These are phyloP conservation scores for Lepidurus packardi DNA, from an alignment of 1,140 invertebrate genomes.

Conservation along the genomic window DNA sequence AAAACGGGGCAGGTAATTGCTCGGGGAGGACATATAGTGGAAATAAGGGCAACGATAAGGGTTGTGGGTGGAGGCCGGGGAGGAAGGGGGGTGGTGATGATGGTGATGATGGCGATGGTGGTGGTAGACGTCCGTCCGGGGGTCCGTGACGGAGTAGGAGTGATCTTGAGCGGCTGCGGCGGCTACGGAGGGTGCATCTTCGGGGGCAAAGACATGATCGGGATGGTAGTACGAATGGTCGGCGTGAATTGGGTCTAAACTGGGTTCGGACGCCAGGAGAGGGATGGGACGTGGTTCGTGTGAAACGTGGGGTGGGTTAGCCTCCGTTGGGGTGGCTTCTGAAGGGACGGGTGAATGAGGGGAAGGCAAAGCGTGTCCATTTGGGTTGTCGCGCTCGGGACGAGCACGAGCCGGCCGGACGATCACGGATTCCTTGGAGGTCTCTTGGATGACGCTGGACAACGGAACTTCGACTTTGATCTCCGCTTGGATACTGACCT, in stretches of 20 bases:
- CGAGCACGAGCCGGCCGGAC: constrained; percentile 36
- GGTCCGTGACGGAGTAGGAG: constrained; percentile 3
- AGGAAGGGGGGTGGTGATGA: constrained; percentile 31
- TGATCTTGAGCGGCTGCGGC: not conserved
- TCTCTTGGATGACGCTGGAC: constrained; percentile 31
- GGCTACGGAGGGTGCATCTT: not conserved
- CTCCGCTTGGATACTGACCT: constrained; percentile 32
- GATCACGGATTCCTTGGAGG: constrained; percentile 36
- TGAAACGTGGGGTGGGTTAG: constrained; percentile 30
- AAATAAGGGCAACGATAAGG: constrained; percentile 31
- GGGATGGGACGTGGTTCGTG: constrained; percentile 36
- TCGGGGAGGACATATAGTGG: constrained; percentile 35
- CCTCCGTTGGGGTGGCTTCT: constrained; percentile 33
- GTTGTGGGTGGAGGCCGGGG: constrained; percentile 29
- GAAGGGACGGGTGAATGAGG: constrained; percentile 34
- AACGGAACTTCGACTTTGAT: constrained; percentile 32
- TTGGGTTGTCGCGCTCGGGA: constrained; percentile 37
- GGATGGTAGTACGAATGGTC: constrained; percentile 37
- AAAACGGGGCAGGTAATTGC: constrained; percentile 30
- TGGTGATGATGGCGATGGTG: constrained; percentile 36
- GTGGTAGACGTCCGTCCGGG: constrained; percentile 26
- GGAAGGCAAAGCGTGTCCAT: constrained; percentile 37
- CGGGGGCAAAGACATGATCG: constrained; percentile 5
- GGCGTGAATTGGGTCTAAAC: constrained; percentile 36
- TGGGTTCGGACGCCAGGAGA: constrained; percentile 34